Percentiles rank a stretch among this genome's conserved stretches.
These are phyloP conservation scores for Emys orbicularis DNA, from an alignment of 2,797 vertebrate genomes.

Conservation along the genomic window DNA sequence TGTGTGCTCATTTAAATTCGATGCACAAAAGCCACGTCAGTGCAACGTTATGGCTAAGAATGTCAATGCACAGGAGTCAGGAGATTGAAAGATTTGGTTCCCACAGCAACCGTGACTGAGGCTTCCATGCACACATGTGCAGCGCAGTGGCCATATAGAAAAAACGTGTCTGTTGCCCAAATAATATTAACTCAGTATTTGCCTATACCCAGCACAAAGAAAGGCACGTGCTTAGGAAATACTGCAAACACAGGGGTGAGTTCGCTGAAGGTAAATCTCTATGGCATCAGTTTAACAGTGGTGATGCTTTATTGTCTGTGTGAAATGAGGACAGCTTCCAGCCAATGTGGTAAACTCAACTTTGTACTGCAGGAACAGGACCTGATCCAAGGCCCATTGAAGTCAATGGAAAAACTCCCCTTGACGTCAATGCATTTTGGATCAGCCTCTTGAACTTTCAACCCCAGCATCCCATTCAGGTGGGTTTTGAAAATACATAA, in stretches of 20 bases:
- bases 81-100: not conserved
- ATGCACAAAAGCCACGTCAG: conserved; percentile 46
- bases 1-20: conserved; percentile 66
- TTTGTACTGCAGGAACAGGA: not conserved
- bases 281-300: not conserved
- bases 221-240: not conserved
- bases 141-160: fast-evolving
- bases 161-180: not conserved
- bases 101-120: not conserved
- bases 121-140: not conserved
- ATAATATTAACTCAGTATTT: not conserved
- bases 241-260: not conserved
- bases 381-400: not conserved
- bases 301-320: fast-evolving
- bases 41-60: conserved; percentile 55
- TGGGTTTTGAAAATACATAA: not conserved
- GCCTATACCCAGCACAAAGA: not conserved
- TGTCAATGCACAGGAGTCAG: conserved; percentile 39
- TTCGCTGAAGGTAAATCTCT: not conserved
- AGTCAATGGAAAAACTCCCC: not conserved
- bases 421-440: not conserved
- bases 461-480: not conserved
- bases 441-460: not conserved
- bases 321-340: not conserved
- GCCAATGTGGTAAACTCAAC: not conserved